phyloP scores from a whole-genome alignment of 2,888 invertebrate species.

The Ashinkailepas kermadecensis region DNA sequence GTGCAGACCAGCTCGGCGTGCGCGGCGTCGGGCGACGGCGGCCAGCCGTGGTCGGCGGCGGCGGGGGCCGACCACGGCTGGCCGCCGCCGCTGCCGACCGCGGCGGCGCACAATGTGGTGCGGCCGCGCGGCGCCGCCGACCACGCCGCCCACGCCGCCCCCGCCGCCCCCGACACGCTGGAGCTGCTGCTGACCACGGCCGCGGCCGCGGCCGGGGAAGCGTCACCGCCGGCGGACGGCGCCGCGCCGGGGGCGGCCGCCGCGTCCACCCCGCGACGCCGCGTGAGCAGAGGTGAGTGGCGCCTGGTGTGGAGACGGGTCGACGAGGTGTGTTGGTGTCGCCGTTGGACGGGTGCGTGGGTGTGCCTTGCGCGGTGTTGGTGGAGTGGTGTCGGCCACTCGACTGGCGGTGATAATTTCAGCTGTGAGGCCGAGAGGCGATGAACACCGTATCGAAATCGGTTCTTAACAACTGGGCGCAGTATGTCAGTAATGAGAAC shows the following conservation, averaged over 20 bases:
- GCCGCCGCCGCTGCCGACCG: background rate
- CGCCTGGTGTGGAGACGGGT: constrained; percentile 3
- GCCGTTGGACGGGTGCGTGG: background rate
- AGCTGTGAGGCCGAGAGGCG: too few species aligned
- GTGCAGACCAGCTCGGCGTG: constrained; percentile 51
- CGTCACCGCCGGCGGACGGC: background rate
- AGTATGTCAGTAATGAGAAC: too few species aligned
- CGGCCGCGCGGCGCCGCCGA: constrained; percentile 21
- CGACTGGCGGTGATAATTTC: too few species aligned
- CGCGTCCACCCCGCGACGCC: background rate
- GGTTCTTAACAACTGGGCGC: too few species aligned
- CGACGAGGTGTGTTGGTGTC: constrained; percentile 20
- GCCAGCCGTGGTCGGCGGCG: constrained; percentile 21
- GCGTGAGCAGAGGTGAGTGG: constrained; percentile 13
- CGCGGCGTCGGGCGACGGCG: background rate
- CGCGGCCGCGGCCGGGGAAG: too few species aligned
- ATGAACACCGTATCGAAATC: too few species aligned
- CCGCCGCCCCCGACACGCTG: too few species aligned
- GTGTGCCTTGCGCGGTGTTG: background rate
- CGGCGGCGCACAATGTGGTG: background rate
- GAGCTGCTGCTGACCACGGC: too few species aligned
- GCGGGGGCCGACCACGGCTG: constrained; percentile 24
- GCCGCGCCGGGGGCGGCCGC: too few species aligned
- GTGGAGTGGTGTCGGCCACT: too few species aligned
- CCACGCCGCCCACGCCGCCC: too few species aligned